A percentile compares a stretch with the other conserved stretches of the same genome.
Conservation (phyloP, 2,113 vertebrate species). For the Notiomystis cincta region DNA sequence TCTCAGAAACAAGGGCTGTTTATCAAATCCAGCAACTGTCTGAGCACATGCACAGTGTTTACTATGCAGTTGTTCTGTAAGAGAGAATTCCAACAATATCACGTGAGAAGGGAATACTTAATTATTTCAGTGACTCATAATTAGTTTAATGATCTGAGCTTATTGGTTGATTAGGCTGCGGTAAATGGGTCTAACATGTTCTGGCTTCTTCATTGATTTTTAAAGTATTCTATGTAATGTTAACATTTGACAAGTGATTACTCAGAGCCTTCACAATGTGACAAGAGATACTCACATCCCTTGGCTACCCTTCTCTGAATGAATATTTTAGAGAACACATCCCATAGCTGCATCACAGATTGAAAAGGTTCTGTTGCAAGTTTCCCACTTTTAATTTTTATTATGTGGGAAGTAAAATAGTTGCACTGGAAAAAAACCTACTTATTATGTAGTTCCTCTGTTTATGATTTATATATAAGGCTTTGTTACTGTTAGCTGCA, state of each 20-base stretch:
- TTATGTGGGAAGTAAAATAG: not conserved
- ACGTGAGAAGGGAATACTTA: not conserved
- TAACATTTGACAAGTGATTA: not conserved
- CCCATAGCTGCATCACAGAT: not conserved
- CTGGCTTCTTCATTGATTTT: not conserved
- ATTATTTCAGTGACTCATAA: not conserved
- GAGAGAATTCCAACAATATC: not conserved
- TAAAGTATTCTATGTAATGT: not conserved
- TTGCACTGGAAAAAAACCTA: not conserved
- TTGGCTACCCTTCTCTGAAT: not conserved
- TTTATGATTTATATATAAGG: not conserved
- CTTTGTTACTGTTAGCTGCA: not conserved
- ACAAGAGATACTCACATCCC: not conserved
- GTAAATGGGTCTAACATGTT: not conserved
- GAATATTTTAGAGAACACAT: not conserved
- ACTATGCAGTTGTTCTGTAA: not conserved
- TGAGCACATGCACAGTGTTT: not conserved
- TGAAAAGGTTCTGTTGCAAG: not conserved
- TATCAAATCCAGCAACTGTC: not conserved
- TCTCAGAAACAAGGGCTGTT: not conserved
- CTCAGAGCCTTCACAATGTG: not conserved
- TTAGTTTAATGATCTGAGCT: constrained; percentile 25
- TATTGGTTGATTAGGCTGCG: constrained; percentile 3
- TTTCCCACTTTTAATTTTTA: not conserved
- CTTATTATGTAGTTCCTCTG: not conserved